These are phyloP conservation scores for Mormoops blainvillei DNA, from an alignment of 2,113 vertebrate species.

Conservation along the genomic window DNA sequence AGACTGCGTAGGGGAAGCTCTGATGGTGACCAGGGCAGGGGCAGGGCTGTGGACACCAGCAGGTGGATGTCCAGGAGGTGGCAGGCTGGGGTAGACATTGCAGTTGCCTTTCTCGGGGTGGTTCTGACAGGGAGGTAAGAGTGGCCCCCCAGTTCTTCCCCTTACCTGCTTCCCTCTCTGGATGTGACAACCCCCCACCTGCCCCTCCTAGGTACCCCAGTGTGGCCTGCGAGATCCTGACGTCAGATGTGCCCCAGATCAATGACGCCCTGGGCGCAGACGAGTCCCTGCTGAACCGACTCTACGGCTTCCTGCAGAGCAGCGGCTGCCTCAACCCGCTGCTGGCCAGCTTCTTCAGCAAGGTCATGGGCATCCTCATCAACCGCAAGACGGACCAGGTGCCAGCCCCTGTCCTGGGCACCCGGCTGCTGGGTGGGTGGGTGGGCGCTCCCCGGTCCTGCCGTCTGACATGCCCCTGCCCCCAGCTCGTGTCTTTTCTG, in stretches of 20 bases:
- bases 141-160: too few relatives aligned
- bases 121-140: neutral
- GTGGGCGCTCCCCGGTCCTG: fast-evolving
- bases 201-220: slow-evolving; percentile 75
- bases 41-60: neutral
- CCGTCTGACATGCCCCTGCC: fast-evolving
- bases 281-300: slow-evolving; percentile 76
- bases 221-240: slow-evolving; percentile 81
- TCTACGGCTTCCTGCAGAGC: slow-evolving; percentile 79
- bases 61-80: neutral
- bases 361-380: slow-evolving; percentile 83
- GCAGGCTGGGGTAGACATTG: neutral
- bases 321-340: slow-evolving; percentile 74
- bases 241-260: slow-evolving; percentile 79
- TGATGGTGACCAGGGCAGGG: neutral
- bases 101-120: too few relatives aligned
- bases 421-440: fast-evolving
- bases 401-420: fast-evolving
- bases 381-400: slow-evolving; percentile 82
- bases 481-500: slow-evolving; percentile 80
- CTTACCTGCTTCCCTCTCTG: neutral
- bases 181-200: neutral
- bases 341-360: slow-evolving; percentile 83
- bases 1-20: neutral
- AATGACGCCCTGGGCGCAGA: slow-evolving; percentile 79